phyloP scores from a whole-genome alignment of 2,888 invertebrate species.

The Osmoderma eremita region DNA sequence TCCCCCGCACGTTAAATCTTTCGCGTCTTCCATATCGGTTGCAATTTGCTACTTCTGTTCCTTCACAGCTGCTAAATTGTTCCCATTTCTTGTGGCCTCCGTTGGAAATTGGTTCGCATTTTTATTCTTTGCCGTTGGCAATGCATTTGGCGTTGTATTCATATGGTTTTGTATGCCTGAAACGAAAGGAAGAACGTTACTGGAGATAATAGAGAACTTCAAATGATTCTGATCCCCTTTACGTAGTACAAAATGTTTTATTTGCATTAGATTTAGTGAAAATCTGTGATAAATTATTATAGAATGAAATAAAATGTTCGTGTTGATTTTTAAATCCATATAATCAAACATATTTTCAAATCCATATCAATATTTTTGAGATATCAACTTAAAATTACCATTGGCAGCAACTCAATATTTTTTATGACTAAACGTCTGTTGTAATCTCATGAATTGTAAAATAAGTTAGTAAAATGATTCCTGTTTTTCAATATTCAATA shows the following conservation, averaged over 20 bases:
- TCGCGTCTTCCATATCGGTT: constrained; percentile 79
- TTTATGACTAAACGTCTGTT: too few relatives aligned
- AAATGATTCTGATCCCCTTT: constrained; percentile 25
- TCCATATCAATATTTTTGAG: too few relatives aligned
- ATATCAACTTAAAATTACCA: too few relatives aligned
- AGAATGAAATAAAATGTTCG: too few relatives aligned
- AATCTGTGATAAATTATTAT: too few relatives aligned
- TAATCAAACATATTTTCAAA: too few relatives aligned
- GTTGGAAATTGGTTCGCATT: constrained; percentile 74
- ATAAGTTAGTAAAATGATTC: too few relatives aligned
- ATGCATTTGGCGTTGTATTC: constrained; percentile 74
- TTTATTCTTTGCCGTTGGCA: constrained; percentile 75
- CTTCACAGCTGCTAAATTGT: constrained; percentile 78
- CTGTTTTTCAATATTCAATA: too few relatives aligned
- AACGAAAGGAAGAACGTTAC: constrained; percentile 44
- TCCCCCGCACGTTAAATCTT: constrained; percentile 77
- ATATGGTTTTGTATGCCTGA: constrained; percentile 58
- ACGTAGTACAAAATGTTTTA: too few relatives aligned
- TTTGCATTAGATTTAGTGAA: neutral
- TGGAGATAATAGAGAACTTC: constrained; percentile 38
- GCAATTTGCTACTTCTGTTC: constrained; percentile 78
- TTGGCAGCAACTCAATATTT: too few relatives aligned
- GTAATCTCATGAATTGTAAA: too few relatives aligned
- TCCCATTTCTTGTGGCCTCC: constrained; percentile 67
- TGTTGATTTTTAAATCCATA: too few relatives aligned